Conservation (phyloP, 2,113 vertebrate species). For the Corynorhinus townsendii region DNA sequence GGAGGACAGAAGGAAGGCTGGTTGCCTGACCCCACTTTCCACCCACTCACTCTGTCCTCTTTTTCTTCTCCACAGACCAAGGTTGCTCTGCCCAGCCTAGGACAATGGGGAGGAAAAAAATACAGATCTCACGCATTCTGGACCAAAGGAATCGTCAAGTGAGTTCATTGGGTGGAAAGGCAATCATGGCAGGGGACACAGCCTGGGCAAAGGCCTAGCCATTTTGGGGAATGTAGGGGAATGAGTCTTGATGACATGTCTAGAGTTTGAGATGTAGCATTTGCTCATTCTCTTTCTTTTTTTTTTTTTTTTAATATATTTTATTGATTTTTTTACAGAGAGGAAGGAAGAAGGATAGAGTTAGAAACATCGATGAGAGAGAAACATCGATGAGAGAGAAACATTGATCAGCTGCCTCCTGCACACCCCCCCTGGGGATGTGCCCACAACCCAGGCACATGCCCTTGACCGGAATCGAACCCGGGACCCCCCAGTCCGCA, state of each 20-base stretch:
- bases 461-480: no score
- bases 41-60: neutral
- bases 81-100: neutral
- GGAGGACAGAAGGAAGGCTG: neutral
- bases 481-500: no score
- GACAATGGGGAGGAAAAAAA: slow-evolving; percentile 95
- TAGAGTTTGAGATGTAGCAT: neutral
- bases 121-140: slow-evolving; percentile 95
- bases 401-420: no score
- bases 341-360: no score
- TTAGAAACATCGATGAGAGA: no score
- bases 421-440: no score
- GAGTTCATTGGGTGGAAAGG: neutral
- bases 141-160: slow-evolving; percentile 97
- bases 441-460: no score
- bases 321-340: no score
- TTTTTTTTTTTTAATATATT: no score
- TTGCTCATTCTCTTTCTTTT: neutral
- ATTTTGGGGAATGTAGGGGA: accelerated
- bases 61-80: neutral
- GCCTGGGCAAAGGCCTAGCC: neutral
- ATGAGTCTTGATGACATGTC: neutral
- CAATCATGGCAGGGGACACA: neutral
- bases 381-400: no score
- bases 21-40: neutral